Evolutionary conservation across 2,888 invertebrate species (phyloP), one percentile per base, ranked within the genome.

Genomic region (Vesta saturnalis): DNA sequence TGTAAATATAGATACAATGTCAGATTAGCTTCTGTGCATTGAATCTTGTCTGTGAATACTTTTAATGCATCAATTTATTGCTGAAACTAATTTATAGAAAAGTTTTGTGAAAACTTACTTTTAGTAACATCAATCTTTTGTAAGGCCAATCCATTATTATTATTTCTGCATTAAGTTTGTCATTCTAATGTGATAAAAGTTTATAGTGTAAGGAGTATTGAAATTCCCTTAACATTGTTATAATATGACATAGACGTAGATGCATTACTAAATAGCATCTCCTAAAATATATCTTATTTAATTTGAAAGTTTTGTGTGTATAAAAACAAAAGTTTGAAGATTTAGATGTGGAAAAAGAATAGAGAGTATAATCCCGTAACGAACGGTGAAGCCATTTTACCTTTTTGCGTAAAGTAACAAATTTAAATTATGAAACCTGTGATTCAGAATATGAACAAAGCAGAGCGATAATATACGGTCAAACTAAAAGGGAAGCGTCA

Each of bases 401-500:
- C 68, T 68, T 68, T 68, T 68, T 68, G 68, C 68, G 64, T 57
- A 46, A 64, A 68, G 68, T 64, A 60, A 68, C 69, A 69, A 69
- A 69, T 65, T 64, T 65, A 76, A 79, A 78, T 79, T 79, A 78
- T 78, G 78, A 77, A 79, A 79, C 77, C 79, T 77, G 78, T 77
- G 78, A 78, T 78, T 79, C 79, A 78, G 78, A 77, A 72, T 73
- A 73, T 76, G 78, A 77, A 79, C 78, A 77, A 77, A 75, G 72
- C 73, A 75, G 69, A 75, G 74, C 77, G 74, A 78, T 79, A 78
- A 78, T 77, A 76, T 78, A 78, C 78, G 78, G 77, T 75, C 71
- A 75, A 76, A 77, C 77, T 77, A 79, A 79, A 79, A 78, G 78
- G 79, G 79, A 79, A 80, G 79, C 75, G 79, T 78, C 79, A 79